phyloP scores from a whole-genome alignment of 2,888 invertebrate genomes.

The Meghimatium bilineatum region DNA sequence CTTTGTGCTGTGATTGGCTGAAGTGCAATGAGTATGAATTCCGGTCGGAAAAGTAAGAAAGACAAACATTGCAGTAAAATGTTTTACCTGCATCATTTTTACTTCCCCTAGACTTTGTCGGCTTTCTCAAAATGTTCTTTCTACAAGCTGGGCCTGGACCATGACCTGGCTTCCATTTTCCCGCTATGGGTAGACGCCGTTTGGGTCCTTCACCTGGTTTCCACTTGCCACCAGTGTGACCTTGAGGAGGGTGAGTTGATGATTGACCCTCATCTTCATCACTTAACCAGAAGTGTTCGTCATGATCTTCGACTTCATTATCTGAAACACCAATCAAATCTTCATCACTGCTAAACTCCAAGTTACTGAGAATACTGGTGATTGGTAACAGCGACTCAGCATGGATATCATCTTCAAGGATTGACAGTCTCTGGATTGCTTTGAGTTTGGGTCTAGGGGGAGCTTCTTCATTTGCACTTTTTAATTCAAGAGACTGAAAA shows the following conservation, averaged over 20 bases:
- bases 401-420: slow-evolving; percentile 47
- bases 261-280: slow-evolving; percentile 60
- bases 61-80: slow-evolving; percentile 48
- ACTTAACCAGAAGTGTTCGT: slow-evolving; percentile 52
- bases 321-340: slow-evolving; percentile 65
- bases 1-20: slow-evolving; percentile 43
- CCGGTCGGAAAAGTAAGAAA: slow-evolving; percentile 44
- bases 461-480: slow-evolving; percentile 65
- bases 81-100: slow-evolving; percentile 31
- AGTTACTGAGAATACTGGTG: slow-evolving; percentile 71
- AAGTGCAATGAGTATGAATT: slow-evolving; percentile 44
- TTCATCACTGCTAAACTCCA: slow-evolving; percentile 74
- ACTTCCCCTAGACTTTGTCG: slow-evolving; percentile 15
- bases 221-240: slow-evolving; percentile 84
- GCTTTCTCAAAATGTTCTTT: slow-evolving; percentile 32
- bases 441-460: slow-evolving; percentile 41
- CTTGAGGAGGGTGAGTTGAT: slow-evolving; percentile 61
- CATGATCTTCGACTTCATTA: slow-evolving; percentile 59
- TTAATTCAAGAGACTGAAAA: slow-evolving; percentile 85
- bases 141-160: slow-evolving; percentile 39
- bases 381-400: slow-evolving; percentile 62
- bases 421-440: slow-evolving; percentile 45
- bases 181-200: slow-evolving; percentile 50
- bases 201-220: slow-evolving; percentile 77
- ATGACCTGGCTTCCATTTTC: slow-evolving; percentile 56